A percentile compares a stretch with the other conserved stretches of the same genome.
phyloP scores from a whole-genome alignment of 2,888 invertebrate genomes.

The Plebejus melissa region DNA sequence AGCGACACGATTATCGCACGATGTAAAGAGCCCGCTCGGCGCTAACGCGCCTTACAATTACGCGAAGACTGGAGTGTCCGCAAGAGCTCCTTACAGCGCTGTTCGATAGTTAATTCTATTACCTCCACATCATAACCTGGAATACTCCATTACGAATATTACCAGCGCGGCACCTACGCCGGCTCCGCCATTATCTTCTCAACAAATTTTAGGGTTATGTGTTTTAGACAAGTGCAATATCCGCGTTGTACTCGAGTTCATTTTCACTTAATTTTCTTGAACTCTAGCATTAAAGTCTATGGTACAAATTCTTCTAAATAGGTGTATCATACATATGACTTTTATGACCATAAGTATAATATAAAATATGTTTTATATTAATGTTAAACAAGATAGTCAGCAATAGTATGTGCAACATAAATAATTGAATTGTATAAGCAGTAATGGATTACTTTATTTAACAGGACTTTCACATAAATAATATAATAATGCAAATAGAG shows the following conservation, averaged over 20 bases:
- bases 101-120: slow-evolving; percentile 24
- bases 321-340: neutral
- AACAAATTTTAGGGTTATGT: slow-evolving; percentile 7
- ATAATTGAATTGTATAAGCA: no score
- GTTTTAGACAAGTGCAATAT: neutral
- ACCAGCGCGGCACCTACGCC: neutral
- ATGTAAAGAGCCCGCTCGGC: neutral
- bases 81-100: slow-evolving; percentile 21
- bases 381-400: no score
- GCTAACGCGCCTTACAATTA: slow-evolving; percentile 16
- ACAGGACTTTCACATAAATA: neutral
- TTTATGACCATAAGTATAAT: neutral
- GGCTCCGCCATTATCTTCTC: slow-evolving; percentile 9
- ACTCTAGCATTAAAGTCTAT: no score
- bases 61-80: slow-evolving; percentile 21
- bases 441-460: no score
- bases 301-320: neutral
- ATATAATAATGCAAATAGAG: neutral
- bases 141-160: slow-evolving; percentile 17
- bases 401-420: no score
- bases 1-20: neutral
- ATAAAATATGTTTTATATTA: no score
- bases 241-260: neutral
- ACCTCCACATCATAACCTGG: slow-evolving; percentile 20
- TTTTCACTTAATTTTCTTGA: neutral